Conservation (phyloP, 1,140 invertebrate species). For the Zaprionus inermis region DNA sequence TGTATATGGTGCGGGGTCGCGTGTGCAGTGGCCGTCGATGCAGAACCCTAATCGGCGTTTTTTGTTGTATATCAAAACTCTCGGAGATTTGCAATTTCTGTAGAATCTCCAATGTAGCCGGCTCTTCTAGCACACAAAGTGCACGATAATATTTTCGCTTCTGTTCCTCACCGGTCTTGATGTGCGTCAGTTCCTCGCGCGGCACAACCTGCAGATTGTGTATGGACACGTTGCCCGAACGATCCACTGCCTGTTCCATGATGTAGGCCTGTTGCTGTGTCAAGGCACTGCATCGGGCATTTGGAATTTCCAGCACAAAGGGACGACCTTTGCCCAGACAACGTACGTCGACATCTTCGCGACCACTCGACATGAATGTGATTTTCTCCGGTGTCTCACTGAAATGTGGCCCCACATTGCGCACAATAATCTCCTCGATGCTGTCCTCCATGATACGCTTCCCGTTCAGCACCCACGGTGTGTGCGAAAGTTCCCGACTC, state of each 20-base stretch:
- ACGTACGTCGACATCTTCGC: slow-evolving; percentile 96
- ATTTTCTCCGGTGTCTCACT: slow-evolving; percentile 67
- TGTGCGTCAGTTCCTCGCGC: slow-evolving; percentile 88
- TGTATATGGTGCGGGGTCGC: slow-evolving; percentile 87
- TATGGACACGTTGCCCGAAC: slow-evolving; percentile 87
- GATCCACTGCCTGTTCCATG: slow-evolving; percentile 88
- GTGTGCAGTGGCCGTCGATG: slow-evolving; percentile 91
- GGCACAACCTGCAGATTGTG: slow-evolving; percentile 88
- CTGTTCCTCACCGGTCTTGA: slow-evolving; percentile 94
- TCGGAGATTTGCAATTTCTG: slow-evolving; percentile 85
- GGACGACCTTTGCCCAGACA: slow-evolving; percentile 94
- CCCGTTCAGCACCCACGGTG: slow-evolving; percentile 96
- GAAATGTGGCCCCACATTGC: slow-evolving; percentile 86
- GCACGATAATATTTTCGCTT: slow-evolving; percentile 94
- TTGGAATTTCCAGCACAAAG: slow-evolving; percentile 92
- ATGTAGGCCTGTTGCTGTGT: slow-evolving; percentile 60
- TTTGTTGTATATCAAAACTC: slow-evolving; percentile 87
- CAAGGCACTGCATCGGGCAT: slow-evolving; percentile 87
- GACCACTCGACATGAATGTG: slow-evolving; percentile 94
- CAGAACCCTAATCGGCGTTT: slow-evolving; percentile 93
- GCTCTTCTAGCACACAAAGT: slow-evolving; percentile 87
- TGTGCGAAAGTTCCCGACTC: slow-evolving; percentile 94
- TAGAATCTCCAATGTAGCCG: slow-evolving; percentile 85
- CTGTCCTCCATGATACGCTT: slow-evolving; percentile 92
- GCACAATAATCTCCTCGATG: slow-evolving; percentile 95